Evolutionary conservation across 2,888 invertebrate genomes (phyloP).

Genomic region (Gnatocerus cornutus): DNA sequence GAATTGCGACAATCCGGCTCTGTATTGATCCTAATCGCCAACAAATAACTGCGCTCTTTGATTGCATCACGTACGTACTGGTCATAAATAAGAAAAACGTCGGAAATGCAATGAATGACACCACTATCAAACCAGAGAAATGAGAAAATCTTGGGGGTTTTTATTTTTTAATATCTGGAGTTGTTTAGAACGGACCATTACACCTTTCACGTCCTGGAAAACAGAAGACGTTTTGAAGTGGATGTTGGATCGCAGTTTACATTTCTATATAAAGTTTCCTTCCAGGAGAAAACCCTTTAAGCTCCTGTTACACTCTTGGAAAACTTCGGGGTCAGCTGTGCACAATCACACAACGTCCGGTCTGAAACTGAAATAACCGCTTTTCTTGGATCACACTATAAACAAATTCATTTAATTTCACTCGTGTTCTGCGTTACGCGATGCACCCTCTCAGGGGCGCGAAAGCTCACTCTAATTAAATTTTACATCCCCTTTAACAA

Average conservation of each 20-base stretch:
- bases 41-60: constrained; percentile 41
- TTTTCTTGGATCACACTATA: too few species aligned
- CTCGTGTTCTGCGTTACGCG: too few species aligned
- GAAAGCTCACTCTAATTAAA: too few species aligned
- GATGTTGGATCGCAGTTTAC: constrained; percentile 32
- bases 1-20: not conserved
- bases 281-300: constrained; percentile 34
- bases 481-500: too few species aligned
- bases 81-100: constrained; percentile 34
- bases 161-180: constrained; percentile 21
- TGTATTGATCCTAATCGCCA: constrained; percentile 28
- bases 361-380: not conserved
- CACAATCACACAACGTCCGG: constrained; percentile 40
- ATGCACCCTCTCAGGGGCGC: too few species aligned
- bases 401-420: too few species aligned
- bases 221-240: constrained; percentile 27
- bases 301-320: constrained; percentile 37
- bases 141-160: constrained; percentile 14
- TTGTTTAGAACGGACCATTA: constrained; percentile 33
- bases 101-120: constrained; percentile 25
- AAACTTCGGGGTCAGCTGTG: constrained; percentile 41
- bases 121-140: constrained; percentile 9
- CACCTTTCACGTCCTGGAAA: constrained; percentile 31
- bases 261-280: constrained; percentile 45
- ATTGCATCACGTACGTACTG: constrained; percentile 33